These are phyloP conservation scores for Hymenopus coronatus DNA, from an alignment of 2,888 invertebrate species.

Conservation along the genomic window DNA sequence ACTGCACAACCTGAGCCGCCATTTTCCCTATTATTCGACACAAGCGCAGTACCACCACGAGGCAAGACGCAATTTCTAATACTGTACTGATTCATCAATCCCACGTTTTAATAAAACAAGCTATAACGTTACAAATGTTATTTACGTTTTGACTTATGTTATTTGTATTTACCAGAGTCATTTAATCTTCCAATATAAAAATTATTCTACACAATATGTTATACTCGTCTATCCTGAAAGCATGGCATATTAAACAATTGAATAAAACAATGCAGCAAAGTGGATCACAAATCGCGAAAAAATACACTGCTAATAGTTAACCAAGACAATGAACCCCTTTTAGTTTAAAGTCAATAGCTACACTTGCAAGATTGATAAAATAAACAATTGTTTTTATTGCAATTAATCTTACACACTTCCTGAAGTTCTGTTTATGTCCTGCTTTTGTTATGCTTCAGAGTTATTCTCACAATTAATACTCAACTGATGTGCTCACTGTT, in stretches of 20 bases:
- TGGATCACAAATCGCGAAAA: background rate
- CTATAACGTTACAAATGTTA: background rate
- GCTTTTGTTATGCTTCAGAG: background rate
- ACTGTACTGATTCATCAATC: conserved; percentile 22
- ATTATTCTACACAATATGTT: conserved; percentile 32
- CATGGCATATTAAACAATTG: conserved; percentile 26
- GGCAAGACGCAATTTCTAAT: conserved; percentile 29
- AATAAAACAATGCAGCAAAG: background rate
- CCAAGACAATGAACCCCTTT: background rate
- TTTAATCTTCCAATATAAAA: background rate
- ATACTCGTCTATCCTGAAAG: conserved; percentile 28
- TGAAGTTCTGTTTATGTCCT: background rate
- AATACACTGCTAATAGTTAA: background rate
- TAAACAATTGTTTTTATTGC: background rate
- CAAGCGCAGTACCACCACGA: conserved; percentile 32
- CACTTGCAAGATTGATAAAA: background rate
- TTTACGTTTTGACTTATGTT: background rate
- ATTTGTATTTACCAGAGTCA: background rate
- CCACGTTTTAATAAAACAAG: conserved; percentile 1
- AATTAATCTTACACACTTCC: background rate
- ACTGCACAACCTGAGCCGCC: conserved; percentile 34
- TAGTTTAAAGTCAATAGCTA: background rate
- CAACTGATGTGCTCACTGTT: background rate
- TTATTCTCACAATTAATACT: background rate
- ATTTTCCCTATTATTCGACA: conserved; percentile 27